phyloP scores from a whole-genome alignment of 2,113 vertebrate genomes.

The Boleophthalmus pectinirostris region DNA sequence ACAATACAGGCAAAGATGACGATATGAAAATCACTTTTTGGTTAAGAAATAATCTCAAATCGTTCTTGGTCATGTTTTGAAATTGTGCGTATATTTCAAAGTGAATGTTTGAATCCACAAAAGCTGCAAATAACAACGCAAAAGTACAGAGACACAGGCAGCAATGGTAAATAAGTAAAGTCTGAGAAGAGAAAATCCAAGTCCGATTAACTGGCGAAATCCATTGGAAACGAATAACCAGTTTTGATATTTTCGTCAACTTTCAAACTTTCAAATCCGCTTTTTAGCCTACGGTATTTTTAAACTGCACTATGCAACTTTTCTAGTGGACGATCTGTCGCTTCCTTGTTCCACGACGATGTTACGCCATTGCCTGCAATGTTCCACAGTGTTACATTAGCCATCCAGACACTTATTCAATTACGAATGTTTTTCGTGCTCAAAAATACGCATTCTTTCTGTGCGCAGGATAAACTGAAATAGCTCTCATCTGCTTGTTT shows the following conservation, averaged over 20 bases:
- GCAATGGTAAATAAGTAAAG: conserved; percentile 4
- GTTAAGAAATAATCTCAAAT: conserved; percentile 10
- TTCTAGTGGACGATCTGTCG: no score
- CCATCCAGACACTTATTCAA: neutral
- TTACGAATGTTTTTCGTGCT: neutral
- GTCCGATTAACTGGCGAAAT: neutral
- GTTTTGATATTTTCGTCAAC: neutral
- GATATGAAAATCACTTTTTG: neutral
- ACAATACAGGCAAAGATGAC: neutral
- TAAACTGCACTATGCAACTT: neutral
- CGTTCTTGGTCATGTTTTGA: conserved; percentile 40
- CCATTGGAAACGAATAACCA: neutral
- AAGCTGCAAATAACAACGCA: neutral
- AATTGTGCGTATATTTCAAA: conserved; percentile 51
- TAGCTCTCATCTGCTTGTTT: neutral
- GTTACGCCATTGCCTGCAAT: neutral
- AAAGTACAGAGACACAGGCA: neutral
- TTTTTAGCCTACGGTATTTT: neutral
- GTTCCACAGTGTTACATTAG: no score
- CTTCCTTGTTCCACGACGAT: no score
- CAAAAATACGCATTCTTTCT: neutral
- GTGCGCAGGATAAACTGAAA: no score
- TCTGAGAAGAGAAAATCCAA: neutral
- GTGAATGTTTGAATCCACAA: conserved; percentile 31
- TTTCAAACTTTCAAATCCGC: neutral